Conservation (phyloP, 2,888 invertebrate species). For the Axea sp. region DNA sequence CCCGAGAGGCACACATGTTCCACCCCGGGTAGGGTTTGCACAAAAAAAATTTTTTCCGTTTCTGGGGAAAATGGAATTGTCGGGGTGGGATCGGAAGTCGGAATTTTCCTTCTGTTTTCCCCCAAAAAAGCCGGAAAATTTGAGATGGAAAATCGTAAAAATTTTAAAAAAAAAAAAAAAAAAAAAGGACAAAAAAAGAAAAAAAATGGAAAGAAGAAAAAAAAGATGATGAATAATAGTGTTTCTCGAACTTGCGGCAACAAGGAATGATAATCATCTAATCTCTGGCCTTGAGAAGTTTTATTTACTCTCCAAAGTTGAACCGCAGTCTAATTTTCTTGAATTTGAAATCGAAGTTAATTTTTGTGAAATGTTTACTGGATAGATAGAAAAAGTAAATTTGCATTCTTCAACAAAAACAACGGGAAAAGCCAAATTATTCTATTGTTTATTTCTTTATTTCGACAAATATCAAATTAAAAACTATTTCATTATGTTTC, state of each 20-base stretch:
- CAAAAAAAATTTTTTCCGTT: too few relatives aligned
- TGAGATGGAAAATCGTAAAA: conserved; percentile 48
- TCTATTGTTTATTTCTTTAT: too few relatives aligned
- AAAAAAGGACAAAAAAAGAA: conserved; percentile 44
- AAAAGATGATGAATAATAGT: too few relatives aligned
- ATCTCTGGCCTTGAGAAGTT: conserved; percentile 52
- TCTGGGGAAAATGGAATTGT: too few relatives aligned
- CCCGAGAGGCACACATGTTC: too few relatives aligned
- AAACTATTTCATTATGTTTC: too few relatives aligned
- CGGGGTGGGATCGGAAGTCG: too few relatives aligned
- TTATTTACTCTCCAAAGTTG: conserved; percentile 26
- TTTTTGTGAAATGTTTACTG: conserved; percentile 21
- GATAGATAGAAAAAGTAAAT: too few relatives aligned
- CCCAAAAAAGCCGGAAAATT: conserved; percentile 21
- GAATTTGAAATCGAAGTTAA: conserved; percentile 13
- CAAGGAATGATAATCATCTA: conserved; percentile 46
- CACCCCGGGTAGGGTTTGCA: too few relatives aligned
- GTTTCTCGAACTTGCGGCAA: conserved; percentile 22
- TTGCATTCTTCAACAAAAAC: not conserved
- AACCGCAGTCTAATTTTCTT: conserved; percentile 20
- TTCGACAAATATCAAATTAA: too few relatives aligned
- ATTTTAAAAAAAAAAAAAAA: conserved; percentile 40
- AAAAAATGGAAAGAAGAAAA: too few relatives aligned
- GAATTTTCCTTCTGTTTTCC: conserved; percentile 43
- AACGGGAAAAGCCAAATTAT: too few relatives aligned